phyloP scores from a whole-genome alignment of 2,113 vertebrate species.

The Odobenus rosmarus region DNA sequence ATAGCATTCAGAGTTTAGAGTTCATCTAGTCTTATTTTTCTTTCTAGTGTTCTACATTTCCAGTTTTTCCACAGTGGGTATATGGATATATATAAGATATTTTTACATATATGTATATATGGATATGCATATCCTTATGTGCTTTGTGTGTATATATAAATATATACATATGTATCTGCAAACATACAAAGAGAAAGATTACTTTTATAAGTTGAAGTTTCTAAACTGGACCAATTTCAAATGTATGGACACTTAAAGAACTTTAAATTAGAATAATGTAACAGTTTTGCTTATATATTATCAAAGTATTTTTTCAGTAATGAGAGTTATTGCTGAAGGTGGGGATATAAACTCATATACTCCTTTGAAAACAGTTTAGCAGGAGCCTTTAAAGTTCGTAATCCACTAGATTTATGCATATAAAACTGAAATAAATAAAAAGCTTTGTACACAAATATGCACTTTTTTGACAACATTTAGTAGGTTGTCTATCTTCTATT shows the following conservation, averaged over 20 bases:
- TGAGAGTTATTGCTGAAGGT: background rate
- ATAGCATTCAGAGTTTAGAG: conserved; percentile 2
- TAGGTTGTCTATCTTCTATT: conserved; percentile 21
- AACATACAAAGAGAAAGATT: conserved; percentile 6
- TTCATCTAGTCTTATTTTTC: background rate
- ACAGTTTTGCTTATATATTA: conserved; percentile 9
- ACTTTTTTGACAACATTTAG: conserved; percentile 14
- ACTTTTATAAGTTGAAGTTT: conserved; percentile 15
- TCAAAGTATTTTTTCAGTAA: background rate
- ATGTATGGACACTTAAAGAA: background rate
- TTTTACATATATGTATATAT: background rate
- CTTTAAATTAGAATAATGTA: conserved; percentile 45
- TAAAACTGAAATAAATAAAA: conserved; percentile 39
- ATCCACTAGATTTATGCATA: background rate
- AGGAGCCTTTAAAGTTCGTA: background rate
- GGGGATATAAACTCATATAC: background rate
- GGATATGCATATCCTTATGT: background rate
- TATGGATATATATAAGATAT: background rate
- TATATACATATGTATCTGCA: background rate
- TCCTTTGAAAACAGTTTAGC: conserved; percentile 38
- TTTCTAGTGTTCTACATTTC: conserved; percentile 30
- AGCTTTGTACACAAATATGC: background rate
- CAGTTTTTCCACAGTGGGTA: conserved; percentile 12
- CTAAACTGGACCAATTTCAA: conserved; percentile 1
- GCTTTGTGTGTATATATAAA: background rate